phyloP scores from a whole-genome alignment of 92 coral and sea anemone genomes.

The Palythoa grandiflora region DNA sequence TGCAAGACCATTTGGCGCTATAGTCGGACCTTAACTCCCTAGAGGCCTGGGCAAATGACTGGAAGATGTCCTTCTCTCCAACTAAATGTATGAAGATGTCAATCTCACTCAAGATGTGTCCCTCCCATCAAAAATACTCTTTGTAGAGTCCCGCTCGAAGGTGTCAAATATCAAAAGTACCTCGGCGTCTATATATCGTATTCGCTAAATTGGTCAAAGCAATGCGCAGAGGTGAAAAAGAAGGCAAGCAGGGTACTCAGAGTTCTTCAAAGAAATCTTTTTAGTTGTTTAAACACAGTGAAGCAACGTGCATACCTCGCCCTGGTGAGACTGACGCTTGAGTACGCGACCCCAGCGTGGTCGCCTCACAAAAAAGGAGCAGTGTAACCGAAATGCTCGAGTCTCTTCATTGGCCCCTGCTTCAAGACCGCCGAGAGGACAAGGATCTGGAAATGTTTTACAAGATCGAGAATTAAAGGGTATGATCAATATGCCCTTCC shows the following conservation, averaged over 20 bases:
- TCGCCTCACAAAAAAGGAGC: too few relatives aligned
- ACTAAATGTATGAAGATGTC: constrained; percentile 14
- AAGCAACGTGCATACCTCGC: background rate
- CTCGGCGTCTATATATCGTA: constrained; percentile 38
- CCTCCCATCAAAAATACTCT: constrained; percentile 8
- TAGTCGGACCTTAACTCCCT: constrained; percentile 7
- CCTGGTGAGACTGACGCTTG: background rate
- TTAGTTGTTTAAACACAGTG: background rate
- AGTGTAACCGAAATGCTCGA: too few relatives aligned
- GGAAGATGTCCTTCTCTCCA: background rate
- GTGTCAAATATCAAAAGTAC: constrained; percentile 16
- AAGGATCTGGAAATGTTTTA: constrained; percentile 19
- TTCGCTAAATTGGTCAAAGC: constrained; percentile 44
- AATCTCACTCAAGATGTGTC: background rate
- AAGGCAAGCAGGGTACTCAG: constrained; percentile 45
- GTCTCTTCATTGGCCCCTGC: background rate
- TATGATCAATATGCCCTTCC: constrained; percentile 14
- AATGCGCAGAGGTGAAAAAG: constrained; percentile 44
- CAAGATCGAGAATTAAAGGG: constrained; percentile 29
- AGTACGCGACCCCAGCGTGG: too few relatives aligned
- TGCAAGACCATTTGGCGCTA: background rate
- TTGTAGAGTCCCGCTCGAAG: background rate
- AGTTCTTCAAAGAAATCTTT: constrained; percentile 48
- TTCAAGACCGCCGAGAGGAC: constrained; percentile 18
- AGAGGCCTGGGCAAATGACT: background rate